phyloP scores from a whole-genome alignment of 2,888 invertebrate genomes.

The Bugula neritina region DNA sequence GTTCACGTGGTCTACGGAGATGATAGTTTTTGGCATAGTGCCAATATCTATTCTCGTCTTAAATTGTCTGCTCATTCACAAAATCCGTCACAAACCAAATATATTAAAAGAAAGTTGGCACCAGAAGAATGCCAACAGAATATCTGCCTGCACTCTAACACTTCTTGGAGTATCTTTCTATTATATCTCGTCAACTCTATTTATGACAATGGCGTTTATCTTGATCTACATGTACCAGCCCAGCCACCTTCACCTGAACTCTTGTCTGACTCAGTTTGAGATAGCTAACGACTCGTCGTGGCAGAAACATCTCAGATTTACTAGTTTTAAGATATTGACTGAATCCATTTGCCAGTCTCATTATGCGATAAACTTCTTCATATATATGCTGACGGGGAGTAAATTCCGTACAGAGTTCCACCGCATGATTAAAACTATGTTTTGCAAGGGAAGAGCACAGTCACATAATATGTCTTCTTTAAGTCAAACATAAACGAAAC shows the following conservation, averaged over 20 bases:
- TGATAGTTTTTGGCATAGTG: constrained; percentile 46
- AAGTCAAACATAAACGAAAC: too few relatives aligned
- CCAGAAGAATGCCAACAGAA: constrained; percentile 33
- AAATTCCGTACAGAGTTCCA: constrained; percentile 46
- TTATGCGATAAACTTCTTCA: constrained; percentile 48
- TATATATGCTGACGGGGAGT: constrained; percentile 50
- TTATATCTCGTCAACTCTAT: constrained; percentile 49
- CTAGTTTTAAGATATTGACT: constrained; percentile 35
- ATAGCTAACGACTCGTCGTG: constrained; percentile 36
- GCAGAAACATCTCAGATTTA: constrained; percentile 35
- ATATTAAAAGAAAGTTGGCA: background rate
- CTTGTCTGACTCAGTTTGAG: constrained; percentile 33
- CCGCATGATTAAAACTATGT: constrained; percentile 30
- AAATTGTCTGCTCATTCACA: constrained; percentile 48
- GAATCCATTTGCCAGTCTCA: constrained; percentile 44
- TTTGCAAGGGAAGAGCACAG: constrained; percentile 3
- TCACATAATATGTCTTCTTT: too few relatives aligned
- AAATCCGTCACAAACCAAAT: constrained; percentile 36
- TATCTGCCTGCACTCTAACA: constrained; percentile 49
- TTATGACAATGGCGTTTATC: constrained; percentile 48
- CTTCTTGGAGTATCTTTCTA: constrained; percentile 51
- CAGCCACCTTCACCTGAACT: too few relatives aligned
- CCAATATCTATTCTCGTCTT: constrained; percentile 48
- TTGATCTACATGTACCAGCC: constrained; percentile 39
- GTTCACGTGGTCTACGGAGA: constrained; percentile 45